Percentiles rank a stretch among this genome's conserved stretches.
These are phyloP conservation scores for Sapayoa aenigma DNA, from an alignment of 2,113 vertebrate genomes.

Conservation along the genomic window DNA sequence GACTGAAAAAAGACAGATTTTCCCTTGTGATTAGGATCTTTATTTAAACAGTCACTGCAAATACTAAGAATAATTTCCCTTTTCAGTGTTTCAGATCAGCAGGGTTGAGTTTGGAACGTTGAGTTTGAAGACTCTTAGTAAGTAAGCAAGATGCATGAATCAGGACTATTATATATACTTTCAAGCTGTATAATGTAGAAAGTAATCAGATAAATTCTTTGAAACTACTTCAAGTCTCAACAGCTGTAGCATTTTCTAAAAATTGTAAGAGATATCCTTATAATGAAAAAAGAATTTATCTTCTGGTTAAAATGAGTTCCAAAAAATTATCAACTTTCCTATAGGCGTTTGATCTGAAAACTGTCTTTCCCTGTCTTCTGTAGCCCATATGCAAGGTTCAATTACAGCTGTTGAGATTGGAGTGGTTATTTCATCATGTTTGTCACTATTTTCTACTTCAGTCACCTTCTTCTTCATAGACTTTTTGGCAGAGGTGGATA, in stretches of 20 bases:
- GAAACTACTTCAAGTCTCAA: not conserved
- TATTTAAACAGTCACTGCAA: not conserved
- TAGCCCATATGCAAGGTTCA: not conserved
- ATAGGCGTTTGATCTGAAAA: not conserved
- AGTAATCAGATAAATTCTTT: not conserved
- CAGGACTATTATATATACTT: not conserved
- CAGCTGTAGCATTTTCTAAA: not conserved
- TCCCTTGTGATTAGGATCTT: not conserved
- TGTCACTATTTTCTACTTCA: not conserved
- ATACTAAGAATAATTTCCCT: not conserved
- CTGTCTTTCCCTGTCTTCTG: not conserved
- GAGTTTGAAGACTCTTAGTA: not conserved
- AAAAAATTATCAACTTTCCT: not conserved
- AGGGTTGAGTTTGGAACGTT: too few relatives aligned
- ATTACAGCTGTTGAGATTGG: not conserved
- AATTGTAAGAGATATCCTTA: not conserved
- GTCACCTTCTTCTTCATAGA: not conserved
- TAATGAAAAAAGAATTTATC: not conserved
- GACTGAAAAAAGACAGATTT: not conserved
- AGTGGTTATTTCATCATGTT: accelerated
- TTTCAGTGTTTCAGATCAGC: not conserved
- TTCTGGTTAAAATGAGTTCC: not conserved
- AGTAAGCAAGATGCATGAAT: not conserved
- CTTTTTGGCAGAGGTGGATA: not conserved
- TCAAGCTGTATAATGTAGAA: not conserved